Base-by-base conservation (phyloP, 2,888 invertebrate genomes). In the Gnatocerus cornutus region DNA sequence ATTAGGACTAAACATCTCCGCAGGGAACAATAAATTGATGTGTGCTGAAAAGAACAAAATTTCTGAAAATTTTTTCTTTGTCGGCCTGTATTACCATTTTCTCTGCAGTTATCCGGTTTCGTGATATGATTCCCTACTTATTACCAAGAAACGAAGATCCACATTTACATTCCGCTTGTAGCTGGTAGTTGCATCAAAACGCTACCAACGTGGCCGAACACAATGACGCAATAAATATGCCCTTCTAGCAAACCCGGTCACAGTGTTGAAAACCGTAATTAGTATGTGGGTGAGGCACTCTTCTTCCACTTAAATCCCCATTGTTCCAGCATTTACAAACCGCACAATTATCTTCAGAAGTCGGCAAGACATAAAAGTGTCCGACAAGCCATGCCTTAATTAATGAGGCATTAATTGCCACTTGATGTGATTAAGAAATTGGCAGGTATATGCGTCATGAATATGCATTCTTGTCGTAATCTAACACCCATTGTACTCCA, bases 381-480 rank as follows among this genome's bases (percentile, higher is more conserved):
- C 33, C 59, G 30, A 14, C 37, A 45, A 46, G 33, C 59, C 33
- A 45, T 59, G 33, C 59, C 30, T 45, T 59, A 59, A 45, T 59
- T 59, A 59, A 59, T 46, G 30, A 48, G 46, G 29, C 59, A 59
- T 16, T 59, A 56, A 56, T 56, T 56, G 41, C 43, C 43, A 37
- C 21, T 55, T 55, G 55, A 56, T 43, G 29, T 43, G 59, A 59
- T 46, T 59, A 48, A 46, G 59, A 59, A 59, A 59, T 59, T 59
- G 59, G 33, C 59, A 59, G 59, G 59, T 59, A 59, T 45, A 45
- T 46, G 43, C 56, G 13, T 46, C 46, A 59, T 59, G 59, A 59
- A 59, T 59, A 59, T 59, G 45, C 46, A 46, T 59, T 59, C 56
- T 59, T 59, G 30, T n/a, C 13, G 46, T 59, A 59, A 59, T 59